These are phyloP conservation scores for Hemithea aestivaria DNA, from an alignment of 2,888 invertebrate genomes.

Conservation along the genomic window DNA sequence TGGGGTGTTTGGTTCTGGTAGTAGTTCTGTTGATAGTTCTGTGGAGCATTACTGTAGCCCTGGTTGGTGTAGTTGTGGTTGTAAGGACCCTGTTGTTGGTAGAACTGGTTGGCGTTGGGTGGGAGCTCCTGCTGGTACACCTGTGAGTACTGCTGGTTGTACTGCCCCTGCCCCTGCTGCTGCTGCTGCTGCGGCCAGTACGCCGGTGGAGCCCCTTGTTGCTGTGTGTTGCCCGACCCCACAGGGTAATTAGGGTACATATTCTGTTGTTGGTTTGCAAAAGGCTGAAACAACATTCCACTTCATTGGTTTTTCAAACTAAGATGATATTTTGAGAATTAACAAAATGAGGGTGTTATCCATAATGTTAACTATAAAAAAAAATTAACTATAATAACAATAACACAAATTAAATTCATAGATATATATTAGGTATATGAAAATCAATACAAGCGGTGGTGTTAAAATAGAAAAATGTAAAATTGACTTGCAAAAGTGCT, in stretches of 20 bases:
- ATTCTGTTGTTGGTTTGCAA: slow-evolving; percentile 57
- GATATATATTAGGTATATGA: no score
- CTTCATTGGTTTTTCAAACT: background rate
- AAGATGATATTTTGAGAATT: no score
- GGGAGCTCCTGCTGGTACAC: slow-evolving; percentile 54
- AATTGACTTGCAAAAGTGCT: no score
- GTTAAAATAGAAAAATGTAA: no score
- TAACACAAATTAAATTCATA: no score
- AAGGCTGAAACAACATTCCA: slow-evolving; percentile 47
- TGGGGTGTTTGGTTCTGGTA: slow-evolving; percentile 30
- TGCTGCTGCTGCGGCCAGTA: slow-evolving; percentile 42
- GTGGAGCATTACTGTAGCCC: slow-evolving; percentile 25
- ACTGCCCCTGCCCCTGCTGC: slow-evolving; percentile 39
- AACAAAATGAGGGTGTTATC: no score
- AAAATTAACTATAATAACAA: no score
- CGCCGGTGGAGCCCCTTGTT: slow-evolving; percentile 40
- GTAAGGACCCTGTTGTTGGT: slow-evolving; percentile 38
- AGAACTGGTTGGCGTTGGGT: slow-evolving; percentile 56
- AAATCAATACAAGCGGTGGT: no score
- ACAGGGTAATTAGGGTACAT: slow-evolving; percentile 57
- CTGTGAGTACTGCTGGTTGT: slow-evolving; percentile 67
- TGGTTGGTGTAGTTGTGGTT: slow-evolving; percentile 27
- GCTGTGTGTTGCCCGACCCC: slow-evolving; percentile 27
- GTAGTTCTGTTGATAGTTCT: slow-evolving; percentile 29
- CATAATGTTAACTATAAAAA: no score